Evolutionary conservation across 2,113 vertebrate genomes (phyloP).

Genomic region (Serinus canaria): DNA sequence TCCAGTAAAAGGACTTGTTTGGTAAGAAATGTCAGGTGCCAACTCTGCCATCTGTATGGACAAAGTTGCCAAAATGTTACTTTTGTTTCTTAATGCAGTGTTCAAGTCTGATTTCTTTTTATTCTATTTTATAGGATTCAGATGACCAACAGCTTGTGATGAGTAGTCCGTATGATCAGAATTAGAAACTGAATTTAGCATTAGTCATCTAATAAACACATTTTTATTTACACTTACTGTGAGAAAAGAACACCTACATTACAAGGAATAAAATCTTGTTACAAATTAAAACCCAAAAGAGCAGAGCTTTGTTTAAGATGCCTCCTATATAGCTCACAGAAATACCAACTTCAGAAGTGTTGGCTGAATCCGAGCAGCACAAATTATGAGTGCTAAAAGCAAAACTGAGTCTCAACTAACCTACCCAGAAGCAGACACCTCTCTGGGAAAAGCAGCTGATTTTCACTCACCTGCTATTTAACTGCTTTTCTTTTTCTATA

Average conservation of each 20-base stretch:
- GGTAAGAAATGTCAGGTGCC: background rate
- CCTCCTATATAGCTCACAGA: background rate
- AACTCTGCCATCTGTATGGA: background rate
- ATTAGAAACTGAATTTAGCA: background rate
- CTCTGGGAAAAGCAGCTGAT: background rate
- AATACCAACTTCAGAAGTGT: background rate
- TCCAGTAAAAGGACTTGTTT: background rate
- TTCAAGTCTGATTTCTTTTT: background rate
- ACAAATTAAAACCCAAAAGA: background rate
- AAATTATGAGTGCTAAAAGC: background rate
- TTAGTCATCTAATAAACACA: background rate
- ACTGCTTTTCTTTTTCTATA: background rate
- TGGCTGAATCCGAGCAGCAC: background rate
- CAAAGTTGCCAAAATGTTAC: background rate
- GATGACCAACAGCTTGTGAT: slow-evolving; percentile 66
- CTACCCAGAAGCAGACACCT: background rate
- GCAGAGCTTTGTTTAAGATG: background rate
- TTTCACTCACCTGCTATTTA: background rate
- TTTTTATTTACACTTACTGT: background rate
- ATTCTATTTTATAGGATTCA: slow-evolving; percentile 54
- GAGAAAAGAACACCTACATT: background rate
- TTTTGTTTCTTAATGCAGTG: background rate
- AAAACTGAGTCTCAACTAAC: background rate
- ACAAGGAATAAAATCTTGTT: background rate
- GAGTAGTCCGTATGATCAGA: slow-evolving; percentile 42